A percentile compares a stretch with the other conserved stretches of the same genome.
phyloP scores from a whole-genome alignment of 2,797 vertebrate genomes.

The Hydrophis major region DNA sequence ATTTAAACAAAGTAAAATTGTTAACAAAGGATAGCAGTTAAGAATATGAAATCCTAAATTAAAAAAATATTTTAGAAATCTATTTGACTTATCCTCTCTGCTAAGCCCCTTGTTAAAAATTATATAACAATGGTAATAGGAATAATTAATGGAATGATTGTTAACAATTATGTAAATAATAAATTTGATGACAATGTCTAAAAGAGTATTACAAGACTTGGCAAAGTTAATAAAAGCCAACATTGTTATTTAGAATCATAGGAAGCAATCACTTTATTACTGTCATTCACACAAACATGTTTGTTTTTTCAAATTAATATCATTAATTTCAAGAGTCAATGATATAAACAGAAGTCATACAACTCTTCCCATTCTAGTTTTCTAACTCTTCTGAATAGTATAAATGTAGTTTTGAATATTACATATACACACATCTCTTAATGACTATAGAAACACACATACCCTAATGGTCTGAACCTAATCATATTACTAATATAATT shows the following conservation, averaged over 20 bases:
- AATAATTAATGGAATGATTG: neutral
- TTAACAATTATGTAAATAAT: neutral
- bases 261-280: neutral
- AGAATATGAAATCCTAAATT: neutral
- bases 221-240: neutral
- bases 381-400: neutral
- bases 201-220: neutral
- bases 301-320: neutral
- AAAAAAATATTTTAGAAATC: neutral
- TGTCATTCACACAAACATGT: neutral
- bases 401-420: neutral
- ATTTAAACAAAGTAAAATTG: neutral
- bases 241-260: neutral
- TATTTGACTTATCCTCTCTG: neutral
- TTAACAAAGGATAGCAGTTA: neutral
- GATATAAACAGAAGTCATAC: neutral
- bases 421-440: too few relatives aligned
- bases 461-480: neutral
- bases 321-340: neutral
- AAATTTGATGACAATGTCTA: neutral
- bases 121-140: neutral
- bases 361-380: neutral
- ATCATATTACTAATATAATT: neutral
- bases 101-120: neutral
- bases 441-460: neutral